A percentile compares a stretch with the other conserved stretches of the same genome.
phyloP scores from a whole-genome alignment of 2,888 invertebrate species.

The Tachina lurida region DNA sequence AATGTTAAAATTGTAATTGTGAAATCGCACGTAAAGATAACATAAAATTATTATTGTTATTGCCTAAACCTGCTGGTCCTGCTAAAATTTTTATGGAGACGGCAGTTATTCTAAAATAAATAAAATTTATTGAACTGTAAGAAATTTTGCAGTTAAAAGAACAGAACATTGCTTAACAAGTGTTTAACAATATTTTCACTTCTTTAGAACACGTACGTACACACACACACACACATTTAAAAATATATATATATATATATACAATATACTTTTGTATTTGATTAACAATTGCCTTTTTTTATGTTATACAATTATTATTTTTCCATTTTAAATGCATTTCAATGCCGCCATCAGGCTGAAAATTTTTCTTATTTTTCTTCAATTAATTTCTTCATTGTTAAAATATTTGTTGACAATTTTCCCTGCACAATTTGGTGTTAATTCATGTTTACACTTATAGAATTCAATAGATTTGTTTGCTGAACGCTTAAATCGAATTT shows the following conservation, averaged over 20 bases:
- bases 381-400: background rate
- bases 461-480: slow-evolving; percentile 48
- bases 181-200: background rate
- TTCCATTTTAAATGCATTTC: slow-evolving; percentile 34
- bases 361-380: slow-evolving; percentile 2
- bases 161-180: background rate
- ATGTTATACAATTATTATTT: background rate
- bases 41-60: no score
- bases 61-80: no score
- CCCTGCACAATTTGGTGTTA: slow-evolving; percentile 61
- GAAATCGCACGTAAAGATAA: no score
- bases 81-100: no score
- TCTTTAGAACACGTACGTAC: background rate
- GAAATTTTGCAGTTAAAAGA: slow-evolving; percentile 47
- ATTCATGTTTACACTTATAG: slow-evolving; percentile 51
- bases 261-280: slow-evolving; percentile 8
- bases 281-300: slow-evolving; percentile 7
- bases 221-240: no score
- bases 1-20: no score
- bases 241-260: background rate
- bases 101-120: background rate
- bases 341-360: background rate
- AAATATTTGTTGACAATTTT: slow-evolving; percentile 45
- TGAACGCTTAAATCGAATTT: slow-evolving; percentile 42
- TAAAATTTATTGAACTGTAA: slow-evolving; percentile 15